Evolutionary conservation across 2,797 vertebrate species (phyloP), one percentile per base, ranked within the genome.

Genomic region (Selene dorsalis): DNA sequence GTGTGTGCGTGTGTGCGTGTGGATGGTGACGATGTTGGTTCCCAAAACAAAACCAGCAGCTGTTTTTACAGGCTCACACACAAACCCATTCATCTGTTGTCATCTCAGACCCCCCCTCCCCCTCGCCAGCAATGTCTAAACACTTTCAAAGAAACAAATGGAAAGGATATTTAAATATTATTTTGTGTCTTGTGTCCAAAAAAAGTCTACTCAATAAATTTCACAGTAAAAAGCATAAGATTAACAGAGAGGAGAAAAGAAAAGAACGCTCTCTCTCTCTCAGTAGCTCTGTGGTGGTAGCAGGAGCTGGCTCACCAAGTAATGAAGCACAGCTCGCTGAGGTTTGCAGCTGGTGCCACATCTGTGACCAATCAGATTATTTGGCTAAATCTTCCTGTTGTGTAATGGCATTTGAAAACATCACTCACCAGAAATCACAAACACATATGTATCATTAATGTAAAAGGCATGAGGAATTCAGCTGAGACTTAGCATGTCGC

Each of bases 31-130:
- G 73, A 80, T 84, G 87, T 87, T 83, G 70, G 77, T 85, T 88
- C 74, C 68, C 68, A 89, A 89, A 90, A 88, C 88, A 88, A 92
- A 89, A 80, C 79, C 74, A 59, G 89, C 90, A 89, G 87, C 91
- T 93, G 91, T 89, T 87, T 90, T 88, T 84, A 80, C 77, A 85
- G 62, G 63, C 83, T 62, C 28, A 48, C 73, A 57, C 62, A 88
- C 87, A 84, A 72, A 81, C 41, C 60, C 45, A 83, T 84, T 84
- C 69, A 79, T 83, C 62, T 76, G 69, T 67, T 73, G 70, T 80
- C 84, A 82, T 84, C 76, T 83, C 59, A 45, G 45, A 79, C 17
- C 17, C 30, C 18, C 28, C 12, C 24, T 13, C 28, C 11, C 24
- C 18, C 4, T 6, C 35, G 18, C 11, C 55, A 50, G 64, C 38